These are phyloP conservation scores for Zhuqinia jingwanae DNA, from an alignment of 2,888 invertebrate species.

Conservation along the genomic window DNA sequence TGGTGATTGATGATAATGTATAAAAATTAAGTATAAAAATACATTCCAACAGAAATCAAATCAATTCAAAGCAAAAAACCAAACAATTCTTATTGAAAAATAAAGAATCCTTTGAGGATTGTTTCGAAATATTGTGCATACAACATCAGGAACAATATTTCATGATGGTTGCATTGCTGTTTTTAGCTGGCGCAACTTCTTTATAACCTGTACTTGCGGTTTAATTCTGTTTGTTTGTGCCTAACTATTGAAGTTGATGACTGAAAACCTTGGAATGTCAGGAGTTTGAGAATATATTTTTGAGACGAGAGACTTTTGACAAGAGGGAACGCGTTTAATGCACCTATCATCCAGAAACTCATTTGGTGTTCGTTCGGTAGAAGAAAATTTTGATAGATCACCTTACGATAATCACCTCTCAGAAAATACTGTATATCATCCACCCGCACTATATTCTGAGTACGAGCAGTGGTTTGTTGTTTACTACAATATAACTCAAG, in stretches of 20 bases:
- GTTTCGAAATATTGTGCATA: too few species aligned
- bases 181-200: not conserved
- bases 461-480: not conserved
- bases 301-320: slow-evolving; percentile 21
- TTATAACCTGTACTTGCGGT: not conserved
- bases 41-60: too few species aligned
- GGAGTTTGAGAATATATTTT: slow-evolving; percentile 6
- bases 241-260: not conserved
- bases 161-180: not conserved
- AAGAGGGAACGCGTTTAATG: not conserved
- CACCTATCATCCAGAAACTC: slow-evolving; percentile 26
- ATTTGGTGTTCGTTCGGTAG: slow-evolving; percentile 30
- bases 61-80: too few species aligned
- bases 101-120: too few species aligned
- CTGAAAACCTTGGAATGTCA: slow-evolving; percentile 54
- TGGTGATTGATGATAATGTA: too few species aligned
- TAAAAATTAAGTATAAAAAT: too few species aligned
- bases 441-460: not conserved
- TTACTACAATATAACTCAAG: not conserved
- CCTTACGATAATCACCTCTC: slow-evolving; percentile 29
- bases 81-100: too few species aligned
- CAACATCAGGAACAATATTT: too few species aligned
- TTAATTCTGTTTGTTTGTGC: not conserved
- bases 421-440: not conserved
- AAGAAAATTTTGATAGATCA: slow-evolving; percentile 46